Evolutionary conservation across 2,797 vertebrate species (phyloP), one percentile per base, ranked within the genome.

Genomic region (Phrynocephalus vlangalii): DNA sequence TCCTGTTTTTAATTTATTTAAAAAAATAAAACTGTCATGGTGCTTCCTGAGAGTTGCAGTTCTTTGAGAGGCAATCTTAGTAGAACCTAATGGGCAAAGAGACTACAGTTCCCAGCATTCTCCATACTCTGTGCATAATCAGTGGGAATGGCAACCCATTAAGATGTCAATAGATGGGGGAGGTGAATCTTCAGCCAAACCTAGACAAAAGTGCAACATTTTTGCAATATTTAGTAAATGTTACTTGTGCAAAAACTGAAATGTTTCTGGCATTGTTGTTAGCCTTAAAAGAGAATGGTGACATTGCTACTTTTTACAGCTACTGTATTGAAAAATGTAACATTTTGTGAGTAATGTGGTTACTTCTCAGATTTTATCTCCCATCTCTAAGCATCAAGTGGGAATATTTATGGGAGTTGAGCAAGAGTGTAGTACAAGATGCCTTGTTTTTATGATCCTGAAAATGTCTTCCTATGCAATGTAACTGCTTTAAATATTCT

Each of bases 391-490:
- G 6, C 24, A 30, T 28, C 22, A 24, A 70, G 70, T n/a, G 2
- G 63, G 16, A 38, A 82, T 48, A 48, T 79, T 26, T 52, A 70
- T 78, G 44, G 18, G 48, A 79, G n/a, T 15, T 56, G 26, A 56
- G 48, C n/a, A 38, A 86, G 28, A 38, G 3, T 50, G 24, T 63
- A 85, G 67, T 56, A 24, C 10, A 1, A 73, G 24, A 30, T 63
- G 48, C 8, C 72, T 72, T 66, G 18, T 86, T 38, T 9, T 50
- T 11, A 44, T 81, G 63, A 44, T 50, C 20, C 33, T 75, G 5
- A 66, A 86, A 83, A 83, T 77, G 24, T 79, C 16, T 85, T 72
- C 50, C 50, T 66, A 18, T 9, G 60, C 73, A 33, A 24, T 75
- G 10, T 24, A 78, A 83, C 33, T 79, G 0, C 11, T 15, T 73